A percentile compares a stretch with the other conserved stretches of the same genome.
Evolutionary conservation across 1,140 invertebrate genomes (phyloP).

Genomic region (Zaprionus gabonicus): DNA sequence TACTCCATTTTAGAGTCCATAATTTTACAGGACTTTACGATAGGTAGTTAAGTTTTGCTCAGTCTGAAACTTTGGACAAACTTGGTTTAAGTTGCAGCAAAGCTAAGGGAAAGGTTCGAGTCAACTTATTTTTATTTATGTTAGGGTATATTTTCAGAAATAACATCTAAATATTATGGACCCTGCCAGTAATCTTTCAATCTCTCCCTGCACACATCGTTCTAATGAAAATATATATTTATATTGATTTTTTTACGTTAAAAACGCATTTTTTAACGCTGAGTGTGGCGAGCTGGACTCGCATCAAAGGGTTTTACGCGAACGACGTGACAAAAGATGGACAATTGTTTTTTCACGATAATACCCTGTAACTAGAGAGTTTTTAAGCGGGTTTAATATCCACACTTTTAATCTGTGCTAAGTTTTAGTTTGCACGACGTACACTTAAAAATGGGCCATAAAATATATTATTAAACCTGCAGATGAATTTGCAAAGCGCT

Average conservation of each 20-base stretch:
- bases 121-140: neutral
- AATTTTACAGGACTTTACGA: neutral
- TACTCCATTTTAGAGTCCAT: neutral
- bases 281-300: conserved; percentile 55
- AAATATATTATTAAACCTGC: conserved; percentile 5
- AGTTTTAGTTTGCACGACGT: neutral
- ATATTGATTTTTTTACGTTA: conserved; percentile 62
- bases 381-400: neutral
- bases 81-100: neutral
- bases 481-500: neutral
- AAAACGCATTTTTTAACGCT: conserved; percentile 54
- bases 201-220: conserved; percentile 20
- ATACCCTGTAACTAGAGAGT: conserved; percentile 4
- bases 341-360: neutral
- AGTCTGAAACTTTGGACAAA: neutral
- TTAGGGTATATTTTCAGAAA: neutral
- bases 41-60: neutral
- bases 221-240: conserved; percentile 44
- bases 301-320: conserved; percentile 68
- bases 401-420: neutral
- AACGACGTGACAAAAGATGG: conserved; percentile 44
- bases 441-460: neutral
- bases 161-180: conserved; percentile 27
- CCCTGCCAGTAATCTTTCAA: conserved; percentile 44
- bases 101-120: neutral